A percentile compares a stretch with the other conserved stretches of the same genome.
phyloP scores from a whole-genome alignment of 2,797 vertebrate genomes.

The Ciconia nigra region DNA sequence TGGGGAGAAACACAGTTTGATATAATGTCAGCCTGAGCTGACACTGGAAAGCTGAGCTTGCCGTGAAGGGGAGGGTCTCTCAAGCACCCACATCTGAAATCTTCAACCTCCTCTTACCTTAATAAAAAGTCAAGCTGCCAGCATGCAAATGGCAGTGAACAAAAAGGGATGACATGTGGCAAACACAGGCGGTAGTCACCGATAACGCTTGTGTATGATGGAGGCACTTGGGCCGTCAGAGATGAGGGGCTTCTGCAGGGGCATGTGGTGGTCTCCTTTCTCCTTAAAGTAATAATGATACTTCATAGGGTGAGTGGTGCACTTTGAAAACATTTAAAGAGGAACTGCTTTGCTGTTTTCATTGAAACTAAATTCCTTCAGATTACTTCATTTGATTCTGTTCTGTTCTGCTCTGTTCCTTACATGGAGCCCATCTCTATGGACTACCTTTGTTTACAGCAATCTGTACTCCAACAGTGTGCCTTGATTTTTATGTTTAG shows the following conservation, averaged over 20 bases:
- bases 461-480: not conserved
- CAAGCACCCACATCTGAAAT: not conserved
- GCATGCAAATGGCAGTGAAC: not conserved
- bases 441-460: not conserved
- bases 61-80: not conserved
- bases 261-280: not conserved
- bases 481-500: not conserved
- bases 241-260: not conserved
- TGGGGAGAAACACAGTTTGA: not conserved
- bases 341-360: not conserved
- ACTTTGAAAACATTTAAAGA: not conserved
- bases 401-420: not conserved
- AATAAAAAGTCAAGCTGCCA: constrained; percentile 28
- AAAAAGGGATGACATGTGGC: not conserved
- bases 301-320: fast-evolving
- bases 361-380: not conserved
- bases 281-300: not conserved
- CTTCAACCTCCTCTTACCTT: not conserved
- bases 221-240: not conserved
- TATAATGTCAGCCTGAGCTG: not conserved
- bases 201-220: not conserved
- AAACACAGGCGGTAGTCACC: not conserved
- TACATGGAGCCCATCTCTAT: fast-evolving
- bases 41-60: not conserved
- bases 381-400: not conserved